These are phyloP conservation scores for Drosophila bunnanda DNA, from an alignment of 2,888 invertebrate genomes.

Conservation along the genomic window DNA sequence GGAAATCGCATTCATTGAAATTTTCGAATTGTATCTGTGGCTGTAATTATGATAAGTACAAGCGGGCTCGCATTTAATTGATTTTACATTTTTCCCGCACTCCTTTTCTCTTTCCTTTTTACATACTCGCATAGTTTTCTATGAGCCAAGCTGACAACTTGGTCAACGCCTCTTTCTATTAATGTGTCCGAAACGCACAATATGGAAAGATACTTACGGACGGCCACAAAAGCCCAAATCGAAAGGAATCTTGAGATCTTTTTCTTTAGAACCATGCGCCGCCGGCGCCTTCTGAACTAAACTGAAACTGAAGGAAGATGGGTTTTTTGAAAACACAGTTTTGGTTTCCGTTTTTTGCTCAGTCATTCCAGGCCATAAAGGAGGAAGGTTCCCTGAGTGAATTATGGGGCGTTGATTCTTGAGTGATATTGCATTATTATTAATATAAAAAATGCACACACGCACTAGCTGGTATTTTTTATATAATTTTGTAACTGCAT, in stretches of 20 bases:
- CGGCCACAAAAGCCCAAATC: conserved; percentile 38
- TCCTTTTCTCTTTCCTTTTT: conserved; percentile 9
- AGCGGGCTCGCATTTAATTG: conserved; percentile 70
- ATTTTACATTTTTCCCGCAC: conserved; percentile 49
- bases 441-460: conserved; percentile 44
- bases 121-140: conserved; percentile 40
- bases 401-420: conserved; percentile 78
- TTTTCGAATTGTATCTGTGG: conserved; percentile 46
- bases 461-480: conserved; percentile 16
- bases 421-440: conserved; percentile 80
- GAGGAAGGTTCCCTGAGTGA: conserved; percentile 46
- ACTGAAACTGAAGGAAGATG: conserved; percentile 23
- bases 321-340: conserved; percentile 14
- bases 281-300: conserved; percentile 64
- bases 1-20: conserved; percentile 68
- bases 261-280: conserved; percentile 71
- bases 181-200: conserved; percentile 71
- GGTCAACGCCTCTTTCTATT: conserved; percentile 73
- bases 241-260: conserved; percentile 56
- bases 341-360: conserved; percentile 21
- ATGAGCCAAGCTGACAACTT: conserved; percentile 66
- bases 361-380: conserved; percentile 34
- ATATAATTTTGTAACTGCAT: conserved; percentile 27
- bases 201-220: conserved; percentile 46
- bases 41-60: conserved; percentile 79